A percentile compares a stretch with the other conserved stretches of the same genome.
Conservation (phyloP, 2,113 vertebrate genomes). For the Calidris pugnax region DNA sequence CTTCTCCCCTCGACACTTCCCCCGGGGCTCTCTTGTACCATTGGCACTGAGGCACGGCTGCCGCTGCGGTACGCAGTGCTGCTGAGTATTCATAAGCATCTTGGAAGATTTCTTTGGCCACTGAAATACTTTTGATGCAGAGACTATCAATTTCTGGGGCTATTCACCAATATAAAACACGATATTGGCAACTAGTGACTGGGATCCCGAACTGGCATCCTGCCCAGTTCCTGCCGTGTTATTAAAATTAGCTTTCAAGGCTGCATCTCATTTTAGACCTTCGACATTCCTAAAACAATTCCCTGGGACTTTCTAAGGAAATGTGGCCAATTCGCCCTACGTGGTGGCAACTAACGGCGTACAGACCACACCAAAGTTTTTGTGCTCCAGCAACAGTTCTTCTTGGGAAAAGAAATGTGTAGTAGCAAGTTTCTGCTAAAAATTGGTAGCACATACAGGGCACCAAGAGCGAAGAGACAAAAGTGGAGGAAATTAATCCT, state of each 20-base stretch:
- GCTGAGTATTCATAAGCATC: neutral
- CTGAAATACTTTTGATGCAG: neutral
- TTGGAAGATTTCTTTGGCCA: neutral
- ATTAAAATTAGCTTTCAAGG: neutral
- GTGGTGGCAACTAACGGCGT: neutral
- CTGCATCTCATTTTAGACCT: neutral
- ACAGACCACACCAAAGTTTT: neutral
- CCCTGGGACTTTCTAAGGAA: neutral
- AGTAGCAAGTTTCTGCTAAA: neutral
- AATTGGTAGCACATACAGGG: fast-evolving
- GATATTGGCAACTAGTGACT: neutral
- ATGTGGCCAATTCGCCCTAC: fast-evolving
- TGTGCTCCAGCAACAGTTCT: neutral
- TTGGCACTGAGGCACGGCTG: neutral
- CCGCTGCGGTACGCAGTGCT: neutral
- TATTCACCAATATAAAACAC: neutral
- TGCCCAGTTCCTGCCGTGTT: neutral
- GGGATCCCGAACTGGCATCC: neutral
- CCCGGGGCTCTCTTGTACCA: neutral
- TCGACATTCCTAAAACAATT: neutral
- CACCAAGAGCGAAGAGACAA: neutral
- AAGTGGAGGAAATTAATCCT: neutral
- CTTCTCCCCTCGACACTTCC: neutral
- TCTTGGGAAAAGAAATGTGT: neutral
- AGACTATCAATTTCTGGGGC: neutral